A percentile compares a stretch with the other conserved stretches of the same genome.
phyloP scores from a whole-genome alignment of 2,113 vertebrate genomes.

The Brachirus orientalis region DNA sequence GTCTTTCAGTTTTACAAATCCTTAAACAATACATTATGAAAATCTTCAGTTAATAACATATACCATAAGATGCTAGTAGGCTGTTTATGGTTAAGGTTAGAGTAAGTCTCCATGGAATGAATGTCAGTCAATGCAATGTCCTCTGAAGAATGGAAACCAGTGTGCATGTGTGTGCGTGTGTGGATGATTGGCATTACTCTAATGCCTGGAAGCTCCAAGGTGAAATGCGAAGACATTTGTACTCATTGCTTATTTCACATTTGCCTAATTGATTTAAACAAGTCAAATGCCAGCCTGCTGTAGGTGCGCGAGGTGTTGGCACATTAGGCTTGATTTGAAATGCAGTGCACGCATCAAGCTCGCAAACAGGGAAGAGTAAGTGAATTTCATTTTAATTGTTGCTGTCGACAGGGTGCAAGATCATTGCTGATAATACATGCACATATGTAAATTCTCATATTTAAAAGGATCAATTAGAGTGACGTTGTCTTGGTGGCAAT shows the following conservation, averaged over 20 bases:
- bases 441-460: slow-evolving; percentile 84
- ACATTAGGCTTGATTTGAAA: slow-evolving; percentile 78
- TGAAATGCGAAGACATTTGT: slow-evolving; percentile 72
- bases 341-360: slow-evolving; percentile 68
- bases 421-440: slow-evolving; percentile 82
- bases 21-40: too few species aligned
- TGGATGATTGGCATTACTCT: slow-evolving; percentile 68
- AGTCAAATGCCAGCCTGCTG: slow-evolving; percentile 76
- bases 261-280: slow-evolving; percentile 85
- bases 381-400: slow-evolving; percentile 81
- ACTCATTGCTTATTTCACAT: slow-evolving; percentile 75
- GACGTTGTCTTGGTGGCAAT: slow-evolving; percentile 80
- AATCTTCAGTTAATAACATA: too few species aligned
- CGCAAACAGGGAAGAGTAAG: slow-evolving; percentile 67
- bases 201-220: slow-evolving; percentile 59
- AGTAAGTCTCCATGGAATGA: too few species aligned
- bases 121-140: too few species aligned
- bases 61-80: too few species aligned
- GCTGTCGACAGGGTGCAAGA: slow-evolving; percentile 78
- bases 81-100: too few species aligned
- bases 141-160: too few species aligned
- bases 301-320: slow-evolving; percentile 69
- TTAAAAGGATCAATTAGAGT: slow-evolving; percentile 84
- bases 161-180: slow-evolving; percentile 10
- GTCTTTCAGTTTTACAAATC: too few species aligned